phyloP scores from a whole-genome alignment of 64 coral and sea anemone genomes.

The Astreopora myriophthalma region DNA sequence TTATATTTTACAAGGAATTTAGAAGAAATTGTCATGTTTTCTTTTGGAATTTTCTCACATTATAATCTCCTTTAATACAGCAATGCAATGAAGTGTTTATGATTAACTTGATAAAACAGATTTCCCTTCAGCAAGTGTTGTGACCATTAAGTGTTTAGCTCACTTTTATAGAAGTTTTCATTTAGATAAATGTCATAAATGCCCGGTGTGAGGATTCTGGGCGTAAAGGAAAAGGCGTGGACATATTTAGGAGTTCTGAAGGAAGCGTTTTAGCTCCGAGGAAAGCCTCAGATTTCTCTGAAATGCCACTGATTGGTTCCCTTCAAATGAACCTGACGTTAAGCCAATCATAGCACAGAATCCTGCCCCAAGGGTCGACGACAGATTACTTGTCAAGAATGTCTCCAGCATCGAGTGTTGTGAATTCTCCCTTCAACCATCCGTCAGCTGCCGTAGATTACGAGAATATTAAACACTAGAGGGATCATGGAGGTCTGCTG shows the following conservation, averaged over 20 bases:
- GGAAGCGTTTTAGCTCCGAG: conserved; percentile 58
- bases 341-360: conserved; percentile 45
- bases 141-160: not conserved
- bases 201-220: not conserved
- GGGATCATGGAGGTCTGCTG: conserved; percentile 3
- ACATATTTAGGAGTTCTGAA: conserved; percentile 18
- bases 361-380: not conserved
- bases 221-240: conserved; percentile 75
- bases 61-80: not conserved
- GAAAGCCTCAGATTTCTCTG: conserved; percentile 73
- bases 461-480: conserved; percentile 8
- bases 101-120: not conserved
- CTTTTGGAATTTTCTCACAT: not conserved
- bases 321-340: not conserved
- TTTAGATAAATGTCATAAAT: not conserved
- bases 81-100: not conserved
- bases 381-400: not conserved
- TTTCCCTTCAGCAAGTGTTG: not conserved
- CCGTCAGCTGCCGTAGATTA: not conserved
- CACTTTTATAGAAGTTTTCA: not conserved
- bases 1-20: not conserved
- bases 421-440: not conserved
- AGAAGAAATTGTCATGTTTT: not conserved
- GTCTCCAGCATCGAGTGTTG: not conserved
- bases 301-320: conserved; percentile 57